Evolutionary conservation across 2,888 invertebrate species (phyloP).

Genomic region (Drosophila paracracens): DNA sequence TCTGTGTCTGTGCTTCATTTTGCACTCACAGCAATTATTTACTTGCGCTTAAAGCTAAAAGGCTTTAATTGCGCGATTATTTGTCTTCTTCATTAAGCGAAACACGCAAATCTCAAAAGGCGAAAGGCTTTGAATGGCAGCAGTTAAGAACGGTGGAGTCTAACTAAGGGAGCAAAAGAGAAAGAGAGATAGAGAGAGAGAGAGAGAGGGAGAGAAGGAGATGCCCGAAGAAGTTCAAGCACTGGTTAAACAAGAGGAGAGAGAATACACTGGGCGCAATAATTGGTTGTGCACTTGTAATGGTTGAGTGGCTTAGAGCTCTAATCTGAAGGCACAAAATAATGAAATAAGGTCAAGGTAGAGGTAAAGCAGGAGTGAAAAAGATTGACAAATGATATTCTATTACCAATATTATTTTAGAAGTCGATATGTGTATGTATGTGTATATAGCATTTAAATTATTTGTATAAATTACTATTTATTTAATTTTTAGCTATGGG

Average conservation of each 20-base stretch:
- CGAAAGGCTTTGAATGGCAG: slow-evolving; percentile 34
- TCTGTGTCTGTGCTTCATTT: slow-evolving; percentile 55
- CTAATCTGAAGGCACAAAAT: not conserved
- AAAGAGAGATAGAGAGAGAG: not conserved
- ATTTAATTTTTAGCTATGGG: not conserved
- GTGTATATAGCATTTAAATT: not conserved
- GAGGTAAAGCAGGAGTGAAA: not conserved
- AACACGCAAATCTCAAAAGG: slow-evolving; percentile 82
- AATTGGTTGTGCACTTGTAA: slow-evolving; percentile 37
- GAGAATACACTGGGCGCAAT: slow-evolving; percentile 54
- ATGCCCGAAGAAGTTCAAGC: not conserved
- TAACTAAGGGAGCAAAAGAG: slow-evolving; percentile 12
- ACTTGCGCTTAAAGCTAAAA: slow-evolving; percentile 83
- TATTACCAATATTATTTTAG: not conserved
- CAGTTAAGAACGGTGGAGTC: slow-evolving; percentile 1
- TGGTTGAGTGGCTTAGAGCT: not conserved
- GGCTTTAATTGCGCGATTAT: slow-evolving; percentile 84
- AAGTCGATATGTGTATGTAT: not conserved
- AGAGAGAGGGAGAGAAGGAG: not conserved
- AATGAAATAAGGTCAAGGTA: not conserved
- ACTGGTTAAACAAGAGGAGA: slow-evolving; percentile 11
- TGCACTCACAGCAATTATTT: slow-evolving; percentile 83
- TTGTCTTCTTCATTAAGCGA: slow-evolving; percentile 83
- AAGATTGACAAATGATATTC: not conserved
- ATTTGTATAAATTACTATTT: not conserved